phyloP scores from a whole-genome alignment of 1,140 invertebrate genomes.

The Drosophila prosaltans region DNA sequence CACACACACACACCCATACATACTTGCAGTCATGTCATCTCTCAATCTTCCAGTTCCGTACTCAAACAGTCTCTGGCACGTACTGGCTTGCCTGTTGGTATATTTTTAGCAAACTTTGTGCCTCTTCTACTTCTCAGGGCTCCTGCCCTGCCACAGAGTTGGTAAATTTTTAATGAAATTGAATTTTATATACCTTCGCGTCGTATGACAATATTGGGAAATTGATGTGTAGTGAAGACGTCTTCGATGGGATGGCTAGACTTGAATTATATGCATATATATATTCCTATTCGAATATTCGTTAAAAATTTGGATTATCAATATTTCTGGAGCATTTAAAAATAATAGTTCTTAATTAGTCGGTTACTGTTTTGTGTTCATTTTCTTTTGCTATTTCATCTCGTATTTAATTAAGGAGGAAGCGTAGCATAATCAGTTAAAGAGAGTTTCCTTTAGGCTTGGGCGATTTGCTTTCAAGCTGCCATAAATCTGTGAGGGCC shows the following conservation, averaged over 20 bases:
- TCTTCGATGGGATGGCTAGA: too few species aligned
- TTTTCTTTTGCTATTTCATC: too few species aligned
- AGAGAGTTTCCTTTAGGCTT: not conserved
- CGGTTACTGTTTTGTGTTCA: too few species aligned
- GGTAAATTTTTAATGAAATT: slow-evolving; percentile 57
- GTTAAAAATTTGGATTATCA: too few species aligned
- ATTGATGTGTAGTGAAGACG: slow-evolving; percentile 1
- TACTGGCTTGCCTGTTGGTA: slow-evolving; percentile 33
- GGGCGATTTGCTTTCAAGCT: not conserved
- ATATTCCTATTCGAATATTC: too few species aligned
- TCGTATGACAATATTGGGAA: slow-evolving; percentile 25
- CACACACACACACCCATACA: not conserved
- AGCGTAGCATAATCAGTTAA: not conserved
- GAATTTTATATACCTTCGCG: slow-evolving; percentile 41
- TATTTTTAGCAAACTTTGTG: slow-evolving; percentile 41
- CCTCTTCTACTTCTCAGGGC: not conserved
- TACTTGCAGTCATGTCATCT: not conserved
- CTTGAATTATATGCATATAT: too few species aligned
- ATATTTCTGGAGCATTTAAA: too few species aligned
- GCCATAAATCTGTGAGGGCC: not conserved
- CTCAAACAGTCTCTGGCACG: slow-evolving; percentile 32
- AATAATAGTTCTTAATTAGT: too few species aligned
- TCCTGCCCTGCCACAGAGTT: not conserved
- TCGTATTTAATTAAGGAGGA: too few species aligned
- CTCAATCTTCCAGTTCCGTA: not conserved